Percentiles rank a stretch among this genome's conserved stretches.
phyloP scores from a whole-genome alignment of 2,888 invertebrate species.

The Megalurothrips usitatus region DNA sequence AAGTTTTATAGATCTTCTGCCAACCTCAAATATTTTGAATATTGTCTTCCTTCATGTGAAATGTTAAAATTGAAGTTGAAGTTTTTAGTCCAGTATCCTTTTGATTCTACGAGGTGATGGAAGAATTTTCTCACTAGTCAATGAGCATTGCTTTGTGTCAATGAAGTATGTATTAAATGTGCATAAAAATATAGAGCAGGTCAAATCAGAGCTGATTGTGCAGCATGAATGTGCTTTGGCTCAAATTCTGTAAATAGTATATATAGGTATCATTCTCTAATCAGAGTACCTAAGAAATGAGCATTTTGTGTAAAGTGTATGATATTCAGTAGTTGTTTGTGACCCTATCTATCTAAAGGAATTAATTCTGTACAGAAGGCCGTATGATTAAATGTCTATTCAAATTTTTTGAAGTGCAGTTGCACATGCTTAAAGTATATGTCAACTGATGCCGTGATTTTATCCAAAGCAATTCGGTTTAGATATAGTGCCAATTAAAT shows the following conservation, averaged over 20 bases:
- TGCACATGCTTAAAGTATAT: no score
- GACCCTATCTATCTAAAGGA: no score
- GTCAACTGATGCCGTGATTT: no score
- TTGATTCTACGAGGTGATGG: not conserved
- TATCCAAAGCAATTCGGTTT: no score
- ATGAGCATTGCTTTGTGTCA: not conserved
- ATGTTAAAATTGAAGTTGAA: not conserved
- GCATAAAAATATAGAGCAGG: not conserved
- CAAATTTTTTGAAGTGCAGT: no score
- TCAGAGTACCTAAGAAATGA: no score
- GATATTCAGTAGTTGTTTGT: no score
- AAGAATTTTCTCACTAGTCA: constrained; percentile 8
- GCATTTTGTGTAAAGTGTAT: no score
- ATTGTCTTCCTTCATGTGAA: not conserved
- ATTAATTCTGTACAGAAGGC: no score
- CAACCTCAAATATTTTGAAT: not conserved
- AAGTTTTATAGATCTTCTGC: no score
- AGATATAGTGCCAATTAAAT: no score
- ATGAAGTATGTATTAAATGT: not conserved
- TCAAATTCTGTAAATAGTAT: not conserved
- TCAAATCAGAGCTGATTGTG: not conserved
- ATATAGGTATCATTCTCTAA: not conserved
- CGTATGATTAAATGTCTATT: no score
- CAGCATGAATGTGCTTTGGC: not conserved
- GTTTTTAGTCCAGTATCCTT: not conserved